A percentile compares a stretch with the other conserved stretches of the same genome.
Conservation (phyloP, 2,888 invertebrate genomes). For the Himalopsyche japonica region DNA sequence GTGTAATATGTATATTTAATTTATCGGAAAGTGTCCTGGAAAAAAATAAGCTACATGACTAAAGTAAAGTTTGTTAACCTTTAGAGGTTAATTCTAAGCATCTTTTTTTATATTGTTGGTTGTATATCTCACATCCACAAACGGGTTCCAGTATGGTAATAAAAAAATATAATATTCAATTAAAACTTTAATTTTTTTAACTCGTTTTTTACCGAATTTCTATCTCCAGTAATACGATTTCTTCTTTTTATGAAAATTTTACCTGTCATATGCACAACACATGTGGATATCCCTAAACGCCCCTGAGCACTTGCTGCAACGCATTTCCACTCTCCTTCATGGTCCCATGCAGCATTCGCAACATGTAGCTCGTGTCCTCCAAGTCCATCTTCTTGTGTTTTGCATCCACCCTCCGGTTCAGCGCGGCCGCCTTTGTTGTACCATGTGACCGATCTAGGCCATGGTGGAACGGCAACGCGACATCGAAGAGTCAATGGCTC, state of each 20-base stretch:
- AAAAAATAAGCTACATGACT: too few relatives aligned
- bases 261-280: slow-evolving; percentile 55
- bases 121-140: too few relatives aligned
- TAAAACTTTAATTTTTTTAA: too few relatives aligned
- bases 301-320: slow-evolving; percentile 79
- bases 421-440: slow-evolving; percentile 82
- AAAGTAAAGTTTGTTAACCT: too few relatives aligned
- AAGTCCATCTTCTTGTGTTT: slow-evolving; percentile 77
- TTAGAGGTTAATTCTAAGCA: too few relatives aligned
- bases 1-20: too few relatives aligned
- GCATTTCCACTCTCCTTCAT: slow-evolving; percentile 90
- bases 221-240: too few relatives aligned
- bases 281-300: slow-evolving; percentile 74
- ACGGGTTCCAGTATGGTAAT: too few relatives aligned
- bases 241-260: neutral
- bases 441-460: slow-evolving; percentile 84
- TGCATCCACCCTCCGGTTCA: slow-evolving; percentile 70
- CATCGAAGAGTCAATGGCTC: slow-evolving; percentile 75
- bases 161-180: too few relatives aligned
- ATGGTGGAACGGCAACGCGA: slow-evolving; percentile 82
- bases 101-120: too few relatives aligned
- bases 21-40: too few relatives aligned
- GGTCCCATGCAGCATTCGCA: slow-evolving; percentile 73
- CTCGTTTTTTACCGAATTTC: too few relatives aligned
- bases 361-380: slow-evolving; percentile 80